Evolutionary conservation across 37 sponge, comb jelly and placozoan species (phyloP).

Genomic region (Corticium candelabrum): DNA sequence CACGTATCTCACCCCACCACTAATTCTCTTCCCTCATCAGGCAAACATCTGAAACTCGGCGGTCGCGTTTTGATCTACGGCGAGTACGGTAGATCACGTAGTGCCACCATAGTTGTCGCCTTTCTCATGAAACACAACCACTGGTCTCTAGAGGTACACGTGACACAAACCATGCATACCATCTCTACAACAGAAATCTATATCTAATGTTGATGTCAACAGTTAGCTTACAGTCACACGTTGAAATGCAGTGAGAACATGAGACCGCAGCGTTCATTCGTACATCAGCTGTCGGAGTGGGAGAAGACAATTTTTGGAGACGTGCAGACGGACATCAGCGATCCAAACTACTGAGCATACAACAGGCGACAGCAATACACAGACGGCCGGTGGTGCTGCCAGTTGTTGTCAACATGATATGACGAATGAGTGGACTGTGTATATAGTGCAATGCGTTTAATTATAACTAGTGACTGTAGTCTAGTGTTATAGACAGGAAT

Average conservation of each 20-base stretch:
- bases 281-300: conserved; percentile 61
- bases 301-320: conserved; percentile 39
- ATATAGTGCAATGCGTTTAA: no score
- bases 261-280: conserved; percentile 35
- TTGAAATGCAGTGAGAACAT: conserved; percentile 38
- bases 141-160: conserved; percentile 22
- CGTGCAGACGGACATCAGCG: conserved; percentile 32
- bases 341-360: no score
- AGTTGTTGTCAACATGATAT: no score
- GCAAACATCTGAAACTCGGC: background rate
- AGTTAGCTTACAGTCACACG: conserved; percentile 59
- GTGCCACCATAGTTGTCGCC: conserved; percentile 6
- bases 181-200: no score
- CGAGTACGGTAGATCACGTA: background rate
- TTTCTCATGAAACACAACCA: conserved; percentile 20
- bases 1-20: no score
- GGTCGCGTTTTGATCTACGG: background rate
- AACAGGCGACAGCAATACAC: no score
- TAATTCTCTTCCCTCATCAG: background rate
- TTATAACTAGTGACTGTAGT: no score
- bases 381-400: no score
- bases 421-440: no score
- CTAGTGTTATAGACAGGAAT: no score
- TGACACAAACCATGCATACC: conserved; percentile 23
- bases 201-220: no score